These are phyloP conservation scores for Channa striata DNA, from an alignment of 2,797 vertebrate species.

Conservation along the genomic window DNA sequence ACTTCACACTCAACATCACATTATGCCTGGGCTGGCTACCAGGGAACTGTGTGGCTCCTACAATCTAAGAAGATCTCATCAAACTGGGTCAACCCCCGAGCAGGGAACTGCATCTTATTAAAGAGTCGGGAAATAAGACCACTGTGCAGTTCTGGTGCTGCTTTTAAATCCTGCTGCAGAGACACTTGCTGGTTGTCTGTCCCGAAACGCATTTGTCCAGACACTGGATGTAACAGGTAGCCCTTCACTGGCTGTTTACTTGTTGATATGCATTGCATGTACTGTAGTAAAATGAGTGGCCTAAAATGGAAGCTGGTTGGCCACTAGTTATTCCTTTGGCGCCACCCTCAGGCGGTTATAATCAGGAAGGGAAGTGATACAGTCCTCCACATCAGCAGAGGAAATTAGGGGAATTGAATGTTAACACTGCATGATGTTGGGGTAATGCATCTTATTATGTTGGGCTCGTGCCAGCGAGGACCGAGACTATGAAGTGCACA, in stretches of 20 bases:
- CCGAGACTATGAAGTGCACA: slow-evolving; percentile 15
- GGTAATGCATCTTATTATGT: slow-evolving; percentile 19
- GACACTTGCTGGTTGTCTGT: neutral
- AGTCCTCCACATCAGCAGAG: slow-evolving; percentile 29
- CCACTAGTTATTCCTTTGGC: slow-evolving; percentile 85
- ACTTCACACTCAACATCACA: slow-evolving; percentile 81
- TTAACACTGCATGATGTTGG: slow-evolving; percentile 35
- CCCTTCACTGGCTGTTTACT: slow-evolving; percentile 65
- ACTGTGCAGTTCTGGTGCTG: neutral
- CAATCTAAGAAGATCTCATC: slow-evolving; percentile 70
- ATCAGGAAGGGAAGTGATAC: slow-evolving; percentile 43
- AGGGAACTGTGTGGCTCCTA: slow-evolving; percentile 65
- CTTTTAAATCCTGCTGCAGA: neutral
- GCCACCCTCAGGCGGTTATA: slow-evolving; percentile 83
- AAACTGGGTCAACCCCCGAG: slow-evolving; percentile 73
- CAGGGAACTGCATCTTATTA: slow-evolving; percentile 26
- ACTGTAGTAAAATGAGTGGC: slow-evolving; percentile 67
- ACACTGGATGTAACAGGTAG: slow-evolving; percentile 72
- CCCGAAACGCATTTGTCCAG: neutral
- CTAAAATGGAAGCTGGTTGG: slow-evolving; percentile 67
- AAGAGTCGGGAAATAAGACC: slow-evolving; percentile 21
- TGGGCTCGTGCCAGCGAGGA: slow-evolving; percentile 14
- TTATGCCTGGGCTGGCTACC: slow-evolving; percentile 67
- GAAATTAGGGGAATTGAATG: slow-evolving; percentile 35
- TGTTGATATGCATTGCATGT: slow-evolving; percentile 79